Evolutionary conservation across 2,888 invertebrate genomes (phyloP).

Genomic region (Campopleginae sp.): DNA sequence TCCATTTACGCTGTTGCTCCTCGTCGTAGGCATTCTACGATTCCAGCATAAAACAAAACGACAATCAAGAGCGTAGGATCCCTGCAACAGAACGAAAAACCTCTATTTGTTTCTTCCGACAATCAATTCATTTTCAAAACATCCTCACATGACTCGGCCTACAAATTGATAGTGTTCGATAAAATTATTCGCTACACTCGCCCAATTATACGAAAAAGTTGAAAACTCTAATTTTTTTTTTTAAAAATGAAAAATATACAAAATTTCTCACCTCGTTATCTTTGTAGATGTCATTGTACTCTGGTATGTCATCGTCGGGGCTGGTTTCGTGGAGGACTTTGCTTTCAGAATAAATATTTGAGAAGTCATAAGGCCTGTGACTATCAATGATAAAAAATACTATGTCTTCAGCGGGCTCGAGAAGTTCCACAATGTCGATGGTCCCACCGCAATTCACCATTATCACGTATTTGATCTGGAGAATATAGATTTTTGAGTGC

Average conservation of each 20-base stretch:
- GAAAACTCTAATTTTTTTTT: background rate
- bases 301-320: conserved; percentile 92
- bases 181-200: background rate
- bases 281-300: conserved; percentile 94
- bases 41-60: background rate
- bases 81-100: background rate
- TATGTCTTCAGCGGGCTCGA: conserved; percentile 93
- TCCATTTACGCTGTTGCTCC: background rate
- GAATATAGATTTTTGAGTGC: conserved; percentile 24
- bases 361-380: conserved; percentile 96
- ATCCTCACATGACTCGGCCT: background rate
- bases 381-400: conserved; percentile 94
- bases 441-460: conserved; percentile 97
- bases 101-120: background rate
- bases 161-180: background rate
- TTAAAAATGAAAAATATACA: background rate
- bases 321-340: conserved; percentile 90
- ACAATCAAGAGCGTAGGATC: background rate
- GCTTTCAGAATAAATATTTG: conserved; percentile 95
- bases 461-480: conserved; percentile 89
- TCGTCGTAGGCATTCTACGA: background rate
- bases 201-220: background rate
- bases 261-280: conserved; percentile 85
- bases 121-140: background rate
- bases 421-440: conserved; percentile 92